Base-by-base conservation (phyloP, 2,113 vertebrate genomes). In the Takifugu bimaculatus region DNA sequence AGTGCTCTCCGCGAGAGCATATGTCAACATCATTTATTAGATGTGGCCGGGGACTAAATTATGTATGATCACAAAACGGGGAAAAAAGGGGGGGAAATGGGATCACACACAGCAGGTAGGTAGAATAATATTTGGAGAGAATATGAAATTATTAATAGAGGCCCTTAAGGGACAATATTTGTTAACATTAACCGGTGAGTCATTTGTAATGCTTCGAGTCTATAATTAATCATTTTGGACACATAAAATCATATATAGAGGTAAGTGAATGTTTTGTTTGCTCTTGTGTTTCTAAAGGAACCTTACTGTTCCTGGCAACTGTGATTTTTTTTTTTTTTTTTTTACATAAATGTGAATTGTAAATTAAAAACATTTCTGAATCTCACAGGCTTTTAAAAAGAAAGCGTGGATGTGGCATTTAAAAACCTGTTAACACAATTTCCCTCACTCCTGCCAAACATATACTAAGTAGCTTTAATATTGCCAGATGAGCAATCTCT, bases 11-110 rank as follows among this genome's bases (percentile, higher is more conserved):
- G 87, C 89, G 82, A 88, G 88, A 91, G 89, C 90, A 92, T 91
- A 90, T 92, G 91, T 92, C 91, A 92, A 91, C 90, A 91, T 91
- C 90, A 91, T 92, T 91, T 91, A 92, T 91, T 88, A 90, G 90
- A 91, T 90, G 90, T 91, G 90, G 91, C 88, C 88, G 68, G 86
- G 89, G 88, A 90, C 90, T 91, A 91, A 91, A 92, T 91, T 89
- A 91, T 91, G 84, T 88, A 91, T 89, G 87, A 91, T 91, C 89
- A 89, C 87, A 91, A 92, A 91, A 90, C 68, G 80, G 75, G 62
- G 52, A 56, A 66, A 64, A 65, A 68, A 56, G 20, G 14, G 25
- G 26, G 45, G 25, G 10, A 14, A 86, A 74, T 85, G 60, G 80
- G 87, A 86, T 88, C 83, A 84, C 76, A 78, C 86, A 62, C 87